Base-by-base conservation (phyloP, 2,888 invertebrate species). In the Argyresthia albistria region DNA sequence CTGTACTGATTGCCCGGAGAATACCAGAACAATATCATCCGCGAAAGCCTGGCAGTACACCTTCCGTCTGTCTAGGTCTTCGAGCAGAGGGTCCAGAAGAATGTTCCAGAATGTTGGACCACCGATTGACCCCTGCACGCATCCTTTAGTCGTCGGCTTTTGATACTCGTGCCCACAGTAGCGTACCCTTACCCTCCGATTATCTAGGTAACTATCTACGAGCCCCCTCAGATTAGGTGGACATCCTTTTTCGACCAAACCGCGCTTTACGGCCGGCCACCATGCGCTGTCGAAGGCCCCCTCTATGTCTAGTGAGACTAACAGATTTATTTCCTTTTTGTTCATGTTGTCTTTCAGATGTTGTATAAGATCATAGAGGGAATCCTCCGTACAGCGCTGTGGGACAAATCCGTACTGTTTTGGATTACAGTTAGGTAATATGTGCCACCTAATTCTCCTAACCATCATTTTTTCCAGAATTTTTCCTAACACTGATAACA, bases 201-300 rank as follows among this genome's bases (percentile, higher is more conserved):
- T 12, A 1, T 1, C 1, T 4, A 51, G 35, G 43, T 51, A 51
- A 7, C 35, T 43, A 12, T 37, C 12, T 1, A 51, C 7, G 7
- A 51, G 6, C 9, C 45, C n/a, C 15, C n/a, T 35, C 3, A 51
- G 8, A 11, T 15, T 35, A 0, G 14, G 3, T 1, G 54, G 54
- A 35, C 54, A 54, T 0, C 9, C 2, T 11, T 46, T 46, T 12
- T 46, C 43, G 9, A 36, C 43, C 35, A 54, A 43, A 25, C 46
- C 12, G 7, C 7, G 1, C 16, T 9, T 12, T 12, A 54, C 15
- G 0, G 48, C 54, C 4, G 53, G 53, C 53, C 53, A 53, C 53
- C 53, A 53, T 1, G 53, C 50, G 2, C 35, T n/a, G 55, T 62
- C n/a, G n/a, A 63, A 61, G 25, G 60, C 63, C 11, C 51, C 51